phyloP scores from a whole-genome alignment of 1,140 invertebrate genomes.

The Lethrus apterus region DNA sequence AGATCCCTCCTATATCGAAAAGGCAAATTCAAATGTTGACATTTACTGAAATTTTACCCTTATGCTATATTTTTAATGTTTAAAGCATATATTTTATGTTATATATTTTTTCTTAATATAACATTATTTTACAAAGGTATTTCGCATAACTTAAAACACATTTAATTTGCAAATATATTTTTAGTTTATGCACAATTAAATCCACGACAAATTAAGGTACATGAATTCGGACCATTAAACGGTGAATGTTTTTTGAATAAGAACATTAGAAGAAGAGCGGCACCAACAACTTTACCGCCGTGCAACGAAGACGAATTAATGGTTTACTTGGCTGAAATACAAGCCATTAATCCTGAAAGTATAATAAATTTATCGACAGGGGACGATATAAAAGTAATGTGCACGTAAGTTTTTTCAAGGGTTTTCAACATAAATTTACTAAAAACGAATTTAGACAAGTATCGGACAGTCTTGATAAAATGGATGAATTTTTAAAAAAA shows the following conservation, averaged over 20 bases:
- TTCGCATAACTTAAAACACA: too few relatives aligned
- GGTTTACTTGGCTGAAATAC: slow-evolving; percentile 30
- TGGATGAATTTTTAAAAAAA: slow-evolving; percentile 27
- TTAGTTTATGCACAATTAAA: too few relatives aligned
- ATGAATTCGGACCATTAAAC: too few relatives aligned
- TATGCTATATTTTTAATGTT: too few relatives aligned
- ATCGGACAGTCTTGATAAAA: slow-evolving; percentile 18
- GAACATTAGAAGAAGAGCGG: slow-evolving; percentile 12
- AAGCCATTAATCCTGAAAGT: slow-evolving; percentile 36
- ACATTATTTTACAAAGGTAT: too few relatives aligned
- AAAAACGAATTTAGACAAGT: slow-evolving; percentile 11
- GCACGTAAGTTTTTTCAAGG: slow-evolving; percentile 14
- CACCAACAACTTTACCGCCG: slow-evolving; percentile 8
- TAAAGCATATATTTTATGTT: too few relatives aligned
- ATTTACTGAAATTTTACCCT: too few relatives aligned
- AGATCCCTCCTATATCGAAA: too few relatives aligned
- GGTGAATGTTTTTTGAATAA: background rate
- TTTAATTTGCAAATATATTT: too few relatives aligned
- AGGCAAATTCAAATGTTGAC: too few relatives aligned
- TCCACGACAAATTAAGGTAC: too few relatives aligned
- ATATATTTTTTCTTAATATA: too few relatives aligned
- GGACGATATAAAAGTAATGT: slow-evolving; percentile 23
- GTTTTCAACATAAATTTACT: background rate
- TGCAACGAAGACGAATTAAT: slow-evolving; percentile 34
- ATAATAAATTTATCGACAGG: slow-evolving; percentile 25